Evolutionary conservation across 2,888 invertebrate genomes (phyloP), one percentile per base, ranked within the genome.

Genomic region (Tenodera sinensis): DNA sequence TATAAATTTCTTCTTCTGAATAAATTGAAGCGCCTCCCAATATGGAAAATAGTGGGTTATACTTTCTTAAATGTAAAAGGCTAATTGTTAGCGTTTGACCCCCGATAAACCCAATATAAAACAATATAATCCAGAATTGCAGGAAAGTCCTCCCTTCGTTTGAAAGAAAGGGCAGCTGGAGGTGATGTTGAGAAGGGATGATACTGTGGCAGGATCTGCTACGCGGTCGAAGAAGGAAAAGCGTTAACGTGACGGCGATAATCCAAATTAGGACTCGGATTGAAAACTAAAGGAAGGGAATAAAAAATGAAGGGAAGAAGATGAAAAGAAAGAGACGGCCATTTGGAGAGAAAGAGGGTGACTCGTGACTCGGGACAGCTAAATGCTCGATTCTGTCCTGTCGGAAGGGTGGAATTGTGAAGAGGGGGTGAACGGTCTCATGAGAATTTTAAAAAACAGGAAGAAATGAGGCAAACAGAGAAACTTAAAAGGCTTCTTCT

Each of bases 241-340:
- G 71, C 71, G 54, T 54, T 85, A 89, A 89, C 88, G 89, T 88
- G 88, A 84, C 83, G 83, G 88, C 88, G 89, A 89, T 89, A 88
- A 88, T 85, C 89, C 84, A 88, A 90, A 90, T 90, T 89, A 90
- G 87, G 89, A 87, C 89, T 87, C 84, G 87, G 87, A 90, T 90
- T 89, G 89, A 89, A 90, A 88, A 89, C 84, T 47, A 83, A 89
- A 88, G 85, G 85, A 54, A 84, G 85, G 84, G 71, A 82, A 88
- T 83, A 88, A 88, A 85, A 88, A 85, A 85, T 71, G 83, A 87
- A 87, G 82, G 25, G 82, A 82, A 34, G 15, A 42, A 87, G 54
- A 87, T 83, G 30, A 34, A 87, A 83, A 34, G n/a, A 87, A 34
- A 87, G 87, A 81, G 25, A 86, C 71, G 83, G 27, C 30, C 25